phyloP scores from a whole-genome alignment of 2,888 invertebrate genomes.

The Tetrapedia diversipes region DNA sequence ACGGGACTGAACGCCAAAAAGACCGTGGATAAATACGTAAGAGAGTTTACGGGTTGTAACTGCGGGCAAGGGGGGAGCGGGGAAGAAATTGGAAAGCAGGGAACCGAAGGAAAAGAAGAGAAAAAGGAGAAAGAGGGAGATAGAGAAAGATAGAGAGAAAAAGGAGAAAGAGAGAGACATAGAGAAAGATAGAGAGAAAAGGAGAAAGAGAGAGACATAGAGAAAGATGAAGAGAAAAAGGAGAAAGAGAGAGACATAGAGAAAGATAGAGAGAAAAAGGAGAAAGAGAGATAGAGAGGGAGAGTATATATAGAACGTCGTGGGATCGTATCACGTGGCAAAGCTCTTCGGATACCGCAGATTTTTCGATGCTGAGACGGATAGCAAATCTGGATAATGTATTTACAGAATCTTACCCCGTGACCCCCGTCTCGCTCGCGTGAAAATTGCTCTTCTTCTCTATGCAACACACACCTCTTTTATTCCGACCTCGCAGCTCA shows the following conservation, averaged over 20 bases:
- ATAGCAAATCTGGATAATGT: conserved; percentile 75
- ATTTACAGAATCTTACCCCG: conserved; percentile 69
- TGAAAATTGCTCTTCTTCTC: conserved; percentile 34
- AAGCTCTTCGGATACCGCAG: conserved; percentile 63
- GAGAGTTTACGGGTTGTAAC: conserved; percentile 58
- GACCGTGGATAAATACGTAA: conserved; percentile 69
- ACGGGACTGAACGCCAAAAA: conserved; percentile 63
- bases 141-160: background rate
- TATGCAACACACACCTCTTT: conserved; percentile 6
- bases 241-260: too few species aligned
- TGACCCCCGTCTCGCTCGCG: conserved; percentile 18
- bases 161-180: too few species aligned
- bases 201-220: too few species aligned
- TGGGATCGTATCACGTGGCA: conserved; percentile 67
- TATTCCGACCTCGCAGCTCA: conserved; percentile 12
- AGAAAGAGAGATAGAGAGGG: background rate
- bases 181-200: too few species aligned
- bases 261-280: background rate
- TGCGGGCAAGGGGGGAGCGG: conserved; percentile 11
- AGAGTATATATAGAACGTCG: conserved; percentile 33
- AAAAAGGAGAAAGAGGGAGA: background rate
- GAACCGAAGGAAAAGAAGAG: conserved; percentile 25
- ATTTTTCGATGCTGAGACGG: conserved; percentile 65
- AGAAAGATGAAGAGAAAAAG: too few species aligned
- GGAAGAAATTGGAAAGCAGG: conserved; percentile 18